Conservation (phyloP, 2,797 vertebrate species). For the Coluber constrictor region DNA sequence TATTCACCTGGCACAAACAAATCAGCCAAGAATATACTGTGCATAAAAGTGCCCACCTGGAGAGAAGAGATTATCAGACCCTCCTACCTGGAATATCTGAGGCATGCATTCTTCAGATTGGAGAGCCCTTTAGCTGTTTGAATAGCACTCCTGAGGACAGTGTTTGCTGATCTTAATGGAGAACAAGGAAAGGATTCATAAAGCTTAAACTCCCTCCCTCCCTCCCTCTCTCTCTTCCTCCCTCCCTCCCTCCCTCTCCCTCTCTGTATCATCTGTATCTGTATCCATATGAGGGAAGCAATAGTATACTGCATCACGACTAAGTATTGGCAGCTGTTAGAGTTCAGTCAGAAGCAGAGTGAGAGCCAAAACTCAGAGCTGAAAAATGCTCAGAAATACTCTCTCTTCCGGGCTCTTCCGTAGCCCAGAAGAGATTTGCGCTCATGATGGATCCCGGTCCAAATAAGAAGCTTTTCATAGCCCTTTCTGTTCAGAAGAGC, state of each 20-base stretch:
- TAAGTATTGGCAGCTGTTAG: background rate
- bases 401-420: too few species aligned
- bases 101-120: constrained; percentile 11
- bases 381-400: background rate
- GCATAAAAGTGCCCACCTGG: background rate
- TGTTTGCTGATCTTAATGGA: constrained; percentile 8
- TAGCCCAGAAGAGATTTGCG: background rate
- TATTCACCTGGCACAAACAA: background rate
- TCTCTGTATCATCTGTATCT: background rate
- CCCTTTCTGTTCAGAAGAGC: background rate
- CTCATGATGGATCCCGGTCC: background rate
- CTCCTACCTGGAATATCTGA: constrained; percentile 7
- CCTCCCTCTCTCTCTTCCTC: too few species aligned
- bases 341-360: background rate
- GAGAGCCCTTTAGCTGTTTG: constrained; percentile 5
- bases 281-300: too few species aligned
- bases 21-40: background rate
- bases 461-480: background rate
- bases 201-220: background rate
- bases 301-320: background rate
- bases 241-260: too few species aligned
- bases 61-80: background rate
- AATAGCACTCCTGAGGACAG: background rate
- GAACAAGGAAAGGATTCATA: background rate
- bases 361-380: background rate